Conservation (phyloP, 1,140 invertebrate genomes). For the Pseudomyrmex pallidus region DNA sequence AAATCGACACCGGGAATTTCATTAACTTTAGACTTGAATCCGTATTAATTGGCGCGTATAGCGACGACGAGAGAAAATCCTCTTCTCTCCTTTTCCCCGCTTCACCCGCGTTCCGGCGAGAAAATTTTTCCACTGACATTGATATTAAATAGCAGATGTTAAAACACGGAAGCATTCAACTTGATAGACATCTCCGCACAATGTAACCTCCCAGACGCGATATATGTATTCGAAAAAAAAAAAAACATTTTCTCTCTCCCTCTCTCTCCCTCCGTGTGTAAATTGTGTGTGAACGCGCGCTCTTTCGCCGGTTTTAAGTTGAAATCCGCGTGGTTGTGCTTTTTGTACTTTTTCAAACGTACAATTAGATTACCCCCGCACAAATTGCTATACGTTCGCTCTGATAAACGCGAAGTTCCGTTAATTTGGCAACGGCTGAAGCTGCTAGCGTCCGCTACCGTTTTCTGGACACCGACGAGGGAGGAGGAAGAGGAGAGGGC, state of each 20-base stretch:
- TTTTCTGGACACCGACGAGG: slow-evolving; percentile 70
- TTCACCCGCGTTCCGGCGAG: not conserved
- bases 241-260: not conserved
- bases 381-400: not conserved
- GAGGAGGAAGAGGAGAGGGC: slow-evolving; percentile 2
- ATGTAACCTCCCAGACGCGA: slow-evolving; percentile 1
- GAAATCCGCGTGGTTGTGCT: not conserved
- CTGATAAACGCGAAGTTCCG: slow-evolving; percentile 29
- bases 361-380: slow-evolving; percentile 2
- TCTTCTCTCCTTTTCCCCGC: slow-evolving; percentile 1
- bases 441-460: slow-evolving; percentile 58
- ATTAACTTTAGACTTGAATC: slow-evolving; percentile 52
- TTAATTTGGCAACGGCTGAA: slow-evolving; percentile 58
- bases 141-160: slow-evolving; percentile 18
- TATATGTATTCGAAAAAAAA: not conserved
- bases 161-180: not conserved
- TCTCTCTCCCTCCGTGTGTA: not conserved
- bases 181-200: not conserved
- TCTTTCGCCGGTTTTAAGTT: not conserved
- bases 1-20: slow-evolving; percentile 58
- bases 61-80: slow-evolving; percentile 14
- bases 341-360: not conserved
- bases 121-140: not conserved
- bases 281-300: not conserved
- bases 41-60: slow-evolving; percentile 37